phyloP scores from a whole-genome alignment of 2,113 vertebrate genomes.

The Gobiocypris rarus region DNA sequence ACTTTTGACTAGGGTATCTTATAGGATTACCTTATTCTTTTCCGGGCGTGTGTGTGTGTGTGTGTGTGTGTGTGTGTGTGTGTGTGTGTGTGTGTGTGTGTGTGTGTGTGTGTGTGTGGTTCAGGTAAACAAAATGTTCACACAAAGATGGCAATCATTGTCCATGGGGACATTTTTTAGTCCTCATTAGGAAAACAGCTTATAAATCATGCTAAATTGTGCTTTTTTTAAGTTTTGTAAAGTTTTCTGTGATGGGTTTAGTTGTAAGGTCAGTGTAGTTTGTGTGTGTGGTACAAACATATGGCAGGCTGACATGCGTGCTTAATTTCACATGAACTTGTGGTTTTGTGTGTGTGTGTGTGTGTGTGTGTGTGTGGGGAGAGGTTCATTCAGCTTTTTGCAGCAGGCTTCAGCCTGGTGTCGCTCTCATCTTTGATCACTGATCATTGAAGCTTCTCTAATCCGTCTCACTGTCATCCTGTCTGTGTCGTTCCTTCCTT shows the following conservation, averaged over 20 bases:
- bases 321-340: background rate
- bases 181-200: too few relatives aligned
- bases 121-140: too few relatives aligned
- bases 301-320: background rate
- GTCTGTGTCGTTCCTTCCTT: conserved; percentile 76
- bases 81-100: too few relatives aligned
- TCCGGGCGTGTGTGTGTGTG: background rate
- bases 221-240: too few relatives aligned
- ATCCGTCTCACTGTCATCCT: conserved; percentile 78
- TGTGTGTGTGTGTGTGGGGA: conserved; percentile 54
- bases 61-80: too few relatives aligned
- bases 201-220: too few relatives aligned
- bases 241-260: too few relatives aligned
- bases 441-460: conserved; percentile 78
- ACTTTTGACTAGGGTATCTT: background rate
- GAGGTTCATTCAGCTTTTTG: conserved; percentile 16
- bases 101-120: too few relatives aligned
- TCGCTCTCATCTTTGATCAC: conserved; percentile 75
- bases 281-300: conserved; percentile 10
- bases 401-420: conserved; percentile 9
- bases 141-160: too few relatives aligned
- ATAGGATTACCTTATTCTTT: background rate
- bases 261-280: too few relatives aligned
- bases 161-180: too few relatives aligned
- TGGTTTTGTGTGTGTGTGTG: conserved; percentile 31